Base-by-base conservation (phyloP, 2,888 invertebrate species). In the Cheiracanthium punctorium region DNA sequence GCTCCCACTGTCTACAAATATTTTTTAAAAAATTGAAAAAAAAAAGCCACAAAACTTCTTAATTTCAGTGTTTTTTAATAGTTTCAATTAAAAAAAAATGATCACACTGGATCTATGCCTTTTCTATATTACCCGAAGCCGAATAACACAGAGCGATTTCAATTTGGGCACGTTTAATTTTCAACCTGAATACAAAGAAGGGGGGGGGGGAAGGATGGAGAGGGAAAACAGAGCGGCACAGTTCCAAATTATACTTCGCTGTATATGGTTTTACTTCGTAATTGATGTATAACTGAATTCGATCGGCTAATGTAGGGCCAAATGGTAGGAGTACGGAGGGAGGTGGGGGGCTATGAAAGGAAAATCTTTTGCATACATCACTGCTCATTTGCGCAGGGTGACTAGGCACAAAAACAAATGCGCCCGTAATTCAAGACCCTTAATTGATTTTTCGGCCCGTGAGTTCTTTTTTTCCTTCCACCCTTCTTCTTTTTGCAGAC, bases 381-480 rank as follows among this genome's bases (percentile, higher is more conserved):
- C 48, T 33, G 10, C 65, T 74, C 20, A 24, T 14, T 65, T 80
- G 52, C 69, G 43, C 41, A 48, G n/a, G 30, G 37, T 43, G 69
- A 48, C 67, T 30, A 37, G 69, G 48, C 73, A 17, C 65, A 58
- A 74, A 67, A 81, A 81, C 67, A 81, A 82, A 82, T 82, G 82
- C 30, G 65, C 64, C 65, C 71, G 82, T 76, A 76, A 76, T 82
- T 82, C 70, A 37, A 58, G 52, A 64, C 72, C 32, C 72, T 69
- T 76, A 82, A 82, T 82, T 82, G 82, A 76, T 82, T 82, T 82
- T 76, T 65, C 70, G 37, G 74, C 48, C 52, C 14, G 17, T 64
- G 37, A 24, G 1, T 29, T 33, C 41, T 76, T 64, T 5, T 28
- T 75, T 37, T 64, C 14, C 17, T 37, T n/a, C 17, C 2, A 17